Evolutionary conservation across 2,888 invertebrate genomes (phyloP), one percentile per base, ranked within the genome.

Genomic region (Lathronympha strigana): DNA sequence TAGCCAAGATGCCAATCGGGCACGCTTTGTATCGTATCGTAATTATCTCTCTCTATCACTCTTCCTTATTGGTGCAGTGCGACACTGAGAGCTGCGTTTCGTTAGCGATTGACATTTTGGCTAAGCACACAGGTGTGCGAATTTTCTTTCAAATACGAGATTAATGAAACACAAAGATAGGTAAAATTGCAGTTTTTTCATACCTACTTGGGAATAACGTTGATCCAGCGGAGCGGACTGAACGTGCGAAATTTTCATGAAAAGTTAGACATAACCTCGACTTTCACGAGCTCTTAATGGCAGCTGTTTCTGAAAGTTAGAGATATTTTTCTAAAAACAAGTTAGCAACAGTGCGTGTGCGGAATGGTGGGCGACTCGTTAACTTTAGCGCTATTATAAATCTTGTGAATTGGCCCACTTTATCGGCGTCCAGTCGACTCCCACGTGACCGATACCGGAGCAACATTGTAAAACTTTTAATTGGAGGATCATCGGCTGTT

Each of bases 331-430:
- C 80, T 76, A 81, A 83, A 82, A 82, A 80, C 79, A 82, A 84
- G 81, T 83, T 80, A 76, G 81, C 78, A 83, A 77, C 80, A 80
- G 78, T 82, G 84, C 87, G 87, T 86, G 86, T 80, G 80, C 79
- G 77, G 83, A 87, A 88, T 84, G 80, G 82, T 76, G 78, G 82
- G 78, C 73, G 76, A 82, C 81, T 83, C 86, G 82, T 88, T 87
- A 88, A 88, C 82, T 86, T 87, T 82, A 78, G 82, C 82, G 80
- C 73, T 74, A 85, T 83, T 84, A 83, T 90, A 90, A 90, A 90
- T 89, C 88, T 87, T 72, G 69, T 76, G 80, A 86, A 88, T n/a
- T 83, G 78, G 82, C 76, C 76, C 76, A 76, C 79, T 83, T 87
- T 86, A 88, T 86, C 78, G 82, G 76, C 77, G 78, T 76, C 79